Evolutionary conservation across 2,797 vertebrate species (phyloP).

Genomic region (Peromyscus eremicus): DNA sequence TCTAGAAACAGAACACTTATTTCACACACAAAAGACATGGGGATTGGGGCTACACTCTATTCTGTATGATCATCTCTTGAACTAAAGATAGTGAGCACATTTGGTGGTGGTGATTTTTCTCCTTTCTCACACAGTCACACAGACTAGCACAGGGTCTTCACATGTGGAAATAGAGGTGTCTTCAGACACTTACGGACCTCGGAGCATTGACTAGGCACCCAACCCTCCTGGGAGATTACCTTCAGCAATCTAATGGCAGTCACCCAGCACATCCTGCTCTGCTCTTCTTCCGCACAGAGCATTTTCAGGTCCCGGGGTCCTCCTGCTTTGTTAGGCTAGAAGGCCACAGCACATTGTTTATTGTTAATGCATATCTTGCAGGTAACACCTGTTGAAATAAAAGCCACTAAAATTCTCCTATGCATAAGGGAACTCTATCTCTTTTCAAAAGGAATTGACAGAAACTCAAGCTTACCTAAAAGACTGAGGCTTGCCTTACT

Average conservation of each 20-base stretch:
- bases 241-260: constrained; percentile 98
- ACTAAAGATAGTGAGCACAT: constrained; percentile 15
- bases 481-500: constrained; percentile 86
- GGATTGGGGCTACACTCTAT: not conserved
- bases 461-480: constrained; percentile 87
- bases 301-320: constrained; percentile 96
- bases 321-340: constrained; percentile 95
- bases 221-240: constrained; percentile 88
- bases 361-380: constrained; percentile 91
- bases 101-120: not conserved
- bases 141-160: not conserved
- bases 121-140: not conserved
- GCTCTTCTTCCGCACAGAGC: constrained; percentile 97
- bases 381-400: constrained; percentile 93
- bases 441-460: constrained; percentile 82
- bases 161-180: constrained; percentile 3
- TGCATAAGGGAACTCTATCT: constrained; percentile 87
- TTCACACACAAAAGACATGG: not conserved
- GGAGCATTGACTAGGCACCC: constrained; percentile 54
- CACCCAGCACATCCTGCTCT: constrained; percentile 97
- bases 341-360: constrained; percentile 91
- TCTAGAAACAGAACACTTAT: constrained; percentile 15
- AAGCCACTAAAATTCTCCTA: constrained; percentile 92
- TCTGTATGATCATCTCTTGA: constrained; percentile 34
- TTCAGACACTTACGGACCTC: not conserved